Evolutionary conservation across 1,140 invertebrate genomes (phyloP).

Genomic region (Coelopa frigida): DNA sequence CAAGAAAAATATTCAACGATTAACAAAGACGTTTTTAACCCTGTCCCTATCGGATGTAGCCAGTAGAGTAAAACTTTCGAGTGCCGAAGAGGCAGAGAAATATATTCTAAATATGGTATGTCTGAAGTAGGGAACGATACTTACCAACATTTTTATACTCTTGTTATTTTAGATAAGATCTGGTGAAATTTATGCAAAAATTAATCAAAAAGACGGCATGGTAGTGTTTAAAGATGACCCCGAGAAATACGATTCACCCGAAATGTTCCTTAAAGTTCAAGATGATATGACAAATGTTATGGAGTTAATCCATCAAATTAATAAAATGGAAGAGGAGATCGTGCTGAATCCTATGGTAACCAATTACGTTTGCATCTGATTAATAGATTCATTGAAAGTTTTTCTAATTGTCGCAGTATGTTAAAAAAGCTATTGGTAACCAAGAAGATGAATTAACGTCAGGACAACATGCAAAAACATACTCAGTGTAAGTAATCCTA

Average conservation of each 20-base stretch:
- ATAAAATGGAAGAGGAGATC: slow-evolving; percentile 91
- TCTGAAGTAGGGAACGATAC: not conserved
- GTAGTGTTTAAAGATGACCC: slow-evolving; percentile 93
- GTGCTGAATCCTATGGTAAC: slow-evolving; percentile 74
- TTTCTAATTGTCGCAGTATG: slow-evolving; percentile 51
- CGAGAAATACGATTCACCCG: slow-evolving; percentile 86
- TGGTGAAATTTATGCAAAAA: slow-evolving; percentile 93
- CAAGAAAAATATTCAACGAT: slow-evolving; percentile 93
- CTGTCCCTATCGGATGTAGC: slow-evolving; percentile 91
- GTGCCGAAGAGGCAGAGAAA: slow-evolving; percentile 81
- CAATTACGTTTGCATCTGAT: slow-evolving; percentile 1
- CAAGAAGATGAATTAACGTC: slow-evolving; percentile 59
- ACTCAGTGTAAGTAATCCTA: slow-evolving; percentile 28
- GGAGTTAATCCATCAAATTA: slow-evolving; percentile 76
- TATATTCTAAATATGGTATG: slow-evolving; percentile 91
- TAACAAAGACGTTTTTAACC: slow-evolving; percentile 96
- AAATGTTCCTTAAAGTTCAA: slow-evolving; percentile 79
- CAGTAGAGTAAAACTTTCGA: slow-evolving; percentile 75
- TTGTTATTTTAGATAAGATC: slow-evolving; percentile 58
- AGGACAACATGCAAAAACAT: slow-evolving; percentile 51
- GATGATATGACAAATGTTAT: slow-evolving; percentile 82
- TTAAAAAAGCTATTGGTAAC: slow-evolving; percentile 62
- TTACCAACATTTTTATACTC: not conserved
- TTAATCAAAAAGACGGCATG: slow-evolving; percentile 98
- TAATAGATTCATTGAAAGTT: not conserved